Evolutionary conservation across 2,113 vertebrate species (phyloP).

Genomic region (Scomber colias): DNA sequence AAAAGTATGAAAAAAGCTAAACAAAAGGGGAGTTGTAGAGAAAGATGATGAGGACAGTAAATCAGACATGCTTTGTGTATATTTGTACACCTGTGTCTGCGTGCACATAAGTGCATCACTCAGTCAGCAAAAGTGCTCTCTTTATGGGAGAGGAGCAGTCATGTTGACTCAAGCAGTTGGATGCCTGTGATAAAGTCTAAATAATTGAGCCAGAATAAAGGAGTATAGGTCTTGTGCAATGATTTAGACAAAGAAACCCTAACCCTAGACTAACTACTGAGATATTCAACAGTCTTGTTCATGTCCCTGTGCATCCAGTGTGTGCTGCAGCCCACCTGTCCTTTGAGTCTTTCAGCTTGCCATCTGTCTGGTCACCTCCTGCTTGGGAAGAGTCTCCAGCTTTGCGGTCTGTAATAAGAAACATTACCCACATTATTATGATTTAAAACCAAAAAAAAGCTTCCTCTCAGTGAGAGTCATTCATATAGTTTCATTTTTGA

Average conservation of each 20-base stretch:
- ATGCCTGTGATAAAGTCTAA: slow-evolving; percentile 19
- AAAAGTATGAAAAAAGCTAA: neutral
- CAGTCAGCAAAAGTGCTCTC: slow-evolving; percentile 34
- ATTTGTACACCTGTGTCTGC: neutral
- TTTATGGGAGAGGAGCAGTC: slow-evolving; percentile 16
- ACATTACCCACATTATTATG: slow-evolving; percentile 10
- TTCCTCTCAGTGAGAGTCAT: too few species aligned
- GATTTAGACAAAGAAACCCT: slow-evolving; percentile 25
- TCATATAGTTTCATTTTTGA: too few species aligned
- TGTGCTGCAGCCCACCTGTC: slow-evolving; percentile 75
- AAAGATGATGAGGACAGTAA: slow-evolving; percentile 36
- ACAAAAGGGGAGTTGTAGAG: slow-evolving; percentile 16
- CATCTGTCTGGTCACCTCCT: slow-evolving; percentile 78
- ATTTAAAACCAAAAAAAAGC: neutral
- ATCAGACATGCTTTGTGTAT: slow-evolving; percentile 25
- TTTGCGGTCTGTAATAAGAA: slow-evolving; percentile 77
- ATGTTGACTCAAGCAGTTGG: slow-evolving; percentile 43
- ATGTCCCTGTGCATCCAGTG: neutral
- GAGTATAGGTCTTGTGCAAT: neutral
- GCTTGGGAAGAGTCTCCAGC: slow-evolving; percentile 76
- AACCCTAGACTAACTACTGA: slow-evolving; percentile 8
- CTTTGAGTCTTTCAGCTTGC: slow-evolving; percentile 76
- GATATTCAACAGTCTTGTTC: neutral
- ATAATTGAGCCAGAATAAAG: slow-evolving; percentile 39
- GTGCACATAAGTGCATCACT: slow-evolving; percentile 11